phyloP scores from a whole-genome alignment of 2,113 vertebrate species.

The Connochaetes taurinus region DNA sequence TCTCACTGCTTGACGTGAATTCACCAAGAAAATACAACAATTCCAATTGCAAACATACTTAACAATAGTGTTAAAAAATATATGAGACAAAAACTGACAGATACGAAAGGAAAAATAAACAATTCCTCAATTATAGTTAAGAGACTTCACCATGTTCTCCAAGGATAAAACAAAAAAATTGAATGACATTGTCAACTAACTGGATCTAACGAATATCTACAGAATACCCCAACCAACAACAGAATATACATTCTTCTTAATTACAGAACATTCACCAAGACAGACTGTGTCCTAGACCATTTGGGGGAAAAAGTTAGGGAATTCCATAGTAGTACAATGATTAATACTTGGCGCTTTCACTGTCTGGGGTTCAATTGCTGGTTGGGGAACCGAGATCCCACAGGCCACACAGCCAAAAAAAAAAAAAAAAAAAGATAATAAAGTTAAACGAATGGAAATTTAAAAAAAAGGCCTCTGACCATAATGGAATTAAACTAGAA shows the following conservation, averaged over 20 bases:
- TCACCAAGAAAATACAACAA: not conserved
- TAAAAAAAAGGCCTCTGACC: not conserved
- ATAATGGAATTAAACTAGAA: not conserved
- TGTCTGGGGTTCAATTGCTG: not conserved
- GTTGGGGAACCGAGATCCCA: not conserved
- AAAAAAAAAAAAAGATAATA: not conserved
- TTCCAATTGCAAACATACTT: not conserved
- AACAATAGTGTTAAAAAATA: not conserved
- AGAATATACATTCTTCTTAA: not conserved
- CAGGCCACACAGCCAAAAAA: not conserved
- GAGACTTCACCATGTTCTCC: not conserved
- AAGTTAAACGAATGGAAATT: not conserved
- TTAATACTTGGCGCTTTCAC: not conserved
- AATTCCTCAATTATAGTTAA: not conserved
- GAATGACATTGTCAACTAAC: not conserved
- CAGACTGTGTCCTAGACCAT: not conserved
- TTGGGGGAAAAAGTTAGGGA: not conserved
- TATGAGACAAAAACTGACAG: not conserved
- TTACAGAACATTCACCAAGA: not conserved
- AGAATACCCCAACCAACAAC: not conserved
- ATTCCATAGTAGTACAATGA: not conserved
- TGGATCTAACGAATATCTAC: not conserved
- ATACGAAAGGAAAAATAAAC: not conserved
- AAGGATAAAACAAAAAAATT: not conserved
- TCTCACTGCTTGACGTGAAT: not conserved